Evolutionary conservation across 2,113 vertebrate species (phyloP), one percentile per base, ranked within the genome.

Genomic region (Pterocles burchelli): DNA sequence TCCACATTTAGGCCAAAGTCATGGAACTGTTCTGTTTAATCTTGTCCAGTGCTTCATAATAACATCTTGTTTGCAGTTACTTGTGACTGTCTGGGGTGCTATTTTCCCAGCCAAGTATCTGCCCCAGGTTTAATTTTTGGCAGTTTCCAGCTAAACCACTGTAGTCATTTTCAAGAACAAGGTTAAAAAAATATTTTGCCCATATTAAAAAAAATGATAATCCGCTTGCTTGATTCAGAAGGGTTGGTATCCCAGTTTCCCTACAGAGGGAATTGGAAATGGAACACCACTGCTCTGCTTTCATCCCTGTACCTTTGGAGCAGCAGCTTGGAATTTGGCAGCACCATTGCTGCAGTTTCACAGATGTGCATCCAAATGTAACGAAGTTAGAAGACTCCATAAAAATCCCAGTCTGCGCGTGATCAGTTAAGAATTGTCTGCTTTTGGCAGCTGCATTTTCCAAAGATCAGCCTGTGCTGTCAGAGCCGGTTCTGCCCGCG

Each of bases 401-500:
- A 66, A 52, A 62, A 68, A 65, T 84, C 65, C 86, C 65, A 7
- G 38, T 85, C 86, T 90, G 72, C 22, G 36, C 2, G 6, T 75
- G 85, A 74, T 74, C 11, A 1, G 26, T 86, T 80, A 51, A 52
- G 55, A 73, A 75, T 29, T 25, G 48, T 68, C 76, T 9, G 13
- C 24, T 85, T 68, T 63, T 74, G 82, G 72, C 33, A 75, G 79
- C 43, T 80, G 1, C 14, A 7, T 80, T 90, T 91, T 61, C 68
- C n/a, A 1, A 34, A 63, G 79, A 57, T 43, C 65, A 41, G 65
- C 76, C 72, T 4, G 2, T 33, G 63, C 85, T 77, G 85, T 16
- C 0, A 1, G 88, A 52, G 41, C 14, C 3, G 0, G 0, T 33
- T 38, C 48, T 1, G 3, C 4, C 0, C 48, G 41, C 0, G 0